Evolutionary conservation across 2,888 invertebrate species (phyloP), one percentile per base, ranked within the genome.

Genomic region (Hyles lineata): DNA sequence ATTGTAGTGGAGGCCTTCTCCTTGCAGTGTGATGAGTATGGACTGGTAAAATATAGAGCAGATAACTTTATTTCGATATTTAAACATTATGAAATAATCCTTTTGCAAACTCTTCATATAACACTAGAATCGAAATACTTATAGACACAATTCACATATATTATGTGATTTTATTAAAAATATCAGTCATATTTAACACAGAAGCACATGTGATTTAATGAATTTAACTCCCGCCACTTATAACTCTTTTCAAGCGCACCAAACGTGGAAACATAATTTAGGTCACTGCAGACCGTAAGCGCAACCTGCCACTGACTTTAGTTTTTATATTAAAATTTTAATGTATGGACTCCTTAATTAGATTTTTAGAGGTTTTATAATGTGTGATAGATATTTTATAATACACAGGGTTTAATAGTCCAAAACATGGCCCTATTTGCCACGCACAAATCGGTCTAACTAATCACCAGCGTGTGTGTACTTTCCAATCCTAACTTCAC

Each of bases 211-310:
- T 25, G 23, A 67, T 6, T 67, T 67, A 50, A 67, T 67, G 23
- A 43, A 50, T 67, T 67, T 67, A 50, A 23, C 35, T 50, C 67
- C 23, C 63, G 50, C 67, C 70, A 17, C 70, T 76, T 76, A 76
- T 73, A 75, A 71, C 71, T 79, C 73, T 77, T 76, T 80, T 77
- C 70, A 72, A 71, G 75, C 76, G 70, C 76, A 70, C 73, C 62
- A 58, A 72, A 74, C 69, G 60, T 72, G 72, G 73, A 50, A 7
- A 43, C 17, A 50, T 67, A 73, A 76, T 79, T 76, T 78, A 69
- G 80, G 79, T 78, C 77, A 79, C 69, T 76, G 79, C 77, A 83
- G 77, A 15, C 9, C 63, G n/a, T 43, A 61, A 61, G 17, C n/a
- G 63, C 63, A 63, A 35, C n/a, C 63, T 23, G 21, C 21, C 35